Conservation (phyloP, 2,888 invertebrate genomes). For the Athetis lepigone region DNA sequence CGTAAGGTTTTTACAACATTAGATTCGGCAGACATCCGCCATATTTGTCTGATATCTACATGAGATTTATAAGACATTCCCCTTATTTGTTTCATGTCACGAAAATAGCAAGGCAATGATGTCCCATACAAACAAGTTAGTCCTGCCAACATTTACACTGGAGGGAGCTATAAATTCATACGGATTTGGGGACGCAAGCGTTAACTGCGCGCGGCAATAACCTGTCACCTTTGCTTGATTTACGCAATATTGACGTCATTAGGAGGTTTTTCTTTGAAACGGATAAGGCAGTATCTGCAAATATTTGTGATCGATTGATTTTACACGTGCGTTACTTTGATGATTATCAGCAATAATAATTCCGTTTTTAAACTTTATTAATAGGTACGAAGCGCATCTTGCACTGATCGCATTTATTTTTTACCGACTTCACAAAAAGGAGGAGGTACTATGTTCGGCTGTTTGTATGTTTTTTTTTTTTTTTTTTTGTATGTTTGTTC, state of each 20-base stretch:
- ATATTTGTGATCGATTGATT: slow-evolving; percentile 37
- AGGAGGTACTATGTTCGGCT: too few species aligned
- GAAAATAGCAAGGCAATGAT: slow-evolving; percentile 50
- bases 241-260: slow-evolving; percentile 65
- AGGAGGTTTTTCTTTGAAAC: slow-evolving; percentile 41
- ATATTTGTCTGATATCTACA: not conserved
- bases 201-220: slow-evolving; percentile 77
- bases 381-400: slow-evolving; percentile 3
- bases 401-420: too few species aligned
- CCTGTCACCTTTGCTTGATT: slow-evolving; percentile 73
- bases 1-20: not conserved
- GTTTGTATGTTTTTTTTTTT: too few species aligned
- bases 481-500: too few species aligned
- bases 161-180: slow-evolving; percentile 72
- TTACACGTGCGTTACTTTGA: slow-evolving; percentile 1
- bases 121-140: slow-evolving; percentile 50
- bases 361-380: not conserved
- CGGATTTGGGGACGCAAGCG: slow-evolving; percentile 71
- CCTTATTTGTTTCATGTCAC: slow-evolving; percentile 20
- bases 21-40: too few species aligned
- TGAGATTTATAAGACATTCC: slow-evolving; percentile 5
- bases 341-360: slow-evolving; percentile 4
- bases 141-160: slow-evolving; percentile 56
- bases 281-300: slow-evolving; percentile 17
- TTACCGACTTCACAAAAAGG: too few species aligned